Conservation (phyloP, 1,140 invertebrate genomes). For the Cephus cinctus region DNA sequence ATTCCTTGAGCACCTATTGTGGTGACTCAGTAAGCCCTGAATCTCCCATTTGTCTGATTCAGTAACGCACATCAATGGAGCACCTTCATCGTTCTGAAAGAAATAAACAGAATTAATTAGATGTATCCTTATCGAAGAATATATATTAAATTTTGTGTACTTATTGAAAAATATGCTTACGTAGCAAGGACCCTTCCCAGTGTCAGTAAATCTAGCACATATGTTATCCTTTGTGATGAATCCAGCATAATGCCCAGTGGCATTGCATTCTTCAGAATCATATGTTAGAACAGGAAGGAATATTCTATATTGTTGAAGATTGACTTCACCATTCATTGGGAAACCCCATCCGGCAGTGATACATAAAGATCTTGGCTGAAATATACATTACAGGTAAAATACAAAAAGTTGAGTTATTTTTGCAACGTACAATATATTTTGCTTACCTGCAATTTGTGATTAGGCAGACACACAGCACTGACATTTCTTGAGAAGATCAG, state of each 20-base stretch:
- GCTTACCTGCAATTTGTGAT: constrained; percentile 46
- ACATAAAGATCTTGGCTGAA: constrained; percentile 59
- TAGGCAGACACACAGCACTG: constrained; percentile 61
- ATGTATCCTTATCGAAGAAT: constrained; percentile 2
- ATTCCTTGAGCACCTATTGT: constrained; percentile 60
- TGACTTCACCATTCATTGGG: constrained; percentile 55
- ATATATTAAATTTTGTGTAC: not conserved
- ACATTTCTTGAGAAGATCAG: constrained; percentile 57
- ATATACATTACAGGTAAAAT: constrained; percentile 17
- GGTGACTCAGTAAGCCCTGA: constrained; percentile 62
- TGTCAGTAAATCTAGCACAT: constrained; percentile 60
- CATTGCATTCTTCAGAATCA: constrained; percentile 59
- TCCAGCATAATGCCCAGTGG: constrained; percentile 62
- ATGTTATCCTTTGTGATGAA: constrained; percentile 59
- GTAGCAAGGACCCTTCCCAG: constrained; percentile 61
- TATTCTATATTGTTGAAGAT: constrained; percentile 56
- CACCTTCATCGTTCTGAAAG: constrained; percentile 66
- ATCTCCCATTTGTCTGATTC: constrained; percentile 61
- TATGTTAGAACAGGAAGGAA: constrained; percentile 61
- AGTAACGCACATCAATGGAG: constrained; percentile 64
- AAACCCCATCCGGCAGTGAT: constrained; percentile 64
- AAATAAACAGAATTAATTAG: constrained; percentile 14
- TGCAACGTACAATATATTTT: not conserved
- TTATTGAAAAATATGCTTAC: constrained; percentile 47
- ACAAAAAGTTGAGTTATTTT: not conserved